Conservation (phyloP, 2,113 vertebrate species). For the Montifringilla adamsi region DNA sequence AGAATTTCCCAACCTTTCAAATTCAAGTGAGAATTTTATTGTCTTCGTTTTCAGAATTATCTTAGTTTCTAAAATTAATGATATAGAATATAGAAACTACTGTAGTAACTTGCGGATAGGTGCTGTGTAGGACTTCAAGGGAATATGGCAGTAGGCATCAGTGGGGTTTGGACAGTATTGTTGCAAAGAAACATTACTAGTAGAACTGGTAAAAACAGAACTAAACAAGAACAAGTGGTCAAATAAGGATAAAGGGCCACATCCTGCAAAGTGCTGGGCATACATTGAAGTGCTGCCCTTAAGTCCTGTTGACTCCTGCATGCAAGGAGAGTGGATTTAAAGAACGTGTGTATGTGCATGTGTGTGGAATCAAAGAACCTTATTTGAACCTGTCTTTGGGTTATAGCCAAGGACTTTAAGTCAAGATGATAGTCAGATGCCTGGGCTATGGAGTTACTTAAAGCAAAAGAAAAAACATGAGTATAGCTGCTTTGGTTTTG, state of each 20-base stretch:
- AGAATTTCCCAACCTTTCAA: background rate
- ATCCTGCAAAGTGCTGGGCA: background rate
- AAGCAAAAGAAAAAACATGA: background rate
- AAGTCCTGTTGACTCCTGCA: background rate
- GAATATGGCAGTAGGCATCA: background rate
- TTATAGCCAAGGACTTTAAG: slow-evolving; percentile 44
- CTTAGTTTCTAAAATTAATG: background rate
- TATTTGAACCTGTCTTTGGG: slow-evolving; percentile 48
- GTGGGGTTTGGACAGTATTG: background rate
- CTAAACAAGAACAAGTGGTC: background rate
- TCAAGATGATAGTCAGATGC: slow-evolving; percentile 47
- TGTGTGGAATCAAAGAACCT: slow-evolving; percentile 42
- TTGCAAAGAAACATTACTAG: background rate
- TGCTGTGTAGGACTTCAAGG: background rate
- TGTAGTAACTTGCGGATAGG: background rate
- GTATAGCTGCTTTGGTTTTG: slow-evolving; percentile 51
- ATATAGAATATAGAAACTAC: background rate
- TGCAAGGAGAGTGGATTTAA: background rate
- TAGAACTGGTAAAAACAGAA: background rate
- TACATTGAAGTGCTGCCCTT: background rate
- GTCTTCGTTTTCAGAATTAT: background rate
- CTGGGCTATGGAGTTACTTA: slow-evolving; percentile 38
- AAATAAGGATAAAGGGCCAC: slow-evolving; percentile 10
- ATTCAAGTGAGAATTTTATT: background rate
- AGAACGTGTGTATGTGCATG: slow-evolving; percentile 11